Conservation (phyloP, 2,888 invertebrate genomes). For the Drosophila birchii region DNA sequence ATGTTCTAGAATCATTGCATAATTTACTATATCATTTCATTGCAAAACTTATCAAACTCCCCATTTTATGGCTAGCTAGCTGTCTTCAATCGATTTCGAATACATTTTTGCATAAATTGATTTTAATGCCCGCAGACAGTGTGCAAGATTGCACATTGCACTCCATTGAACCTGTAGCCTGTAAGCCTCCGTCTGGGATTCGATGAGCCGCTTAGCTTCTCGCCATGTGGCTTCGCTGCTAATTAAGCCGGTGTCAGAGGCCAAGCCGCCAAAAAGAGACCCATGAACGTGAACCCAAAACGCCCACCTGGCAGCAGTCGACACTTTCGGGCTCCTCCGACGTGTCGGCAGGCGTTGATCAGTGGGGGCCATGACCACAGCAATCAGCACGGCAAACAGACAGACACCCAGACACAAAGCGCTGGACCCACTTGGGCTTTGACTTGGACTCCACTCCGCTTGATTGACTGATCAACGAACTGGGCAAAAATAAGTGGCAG, state of each 20-base stretch:
- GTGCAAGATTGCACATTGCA: conserved; percentile 25
- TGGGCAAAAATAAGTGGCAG: conserved; percentile 27
- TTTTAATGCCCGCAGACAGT: conserved; percentile 37
- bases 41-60: conserved; percentile 1
- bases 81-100: conserved; percentile 30
- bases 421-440: conserved; percentile 24
- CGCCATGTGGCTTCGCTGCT: conserved; percentile 21
- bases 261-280: conserved; percentile 43
- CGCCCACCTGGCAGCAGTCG: conserved; percentile 54
- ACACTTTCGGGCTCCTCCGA: conserved; percentile 23
- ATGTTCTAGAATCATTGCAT: too few species aligned
- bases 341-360: conserved; percentile 47
- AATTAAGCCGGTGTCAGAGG: conserved; percentile 53
- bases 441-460: conserved; percentile 22
- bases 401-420: conserved; percentile 26
- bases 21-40: too few species aligned
- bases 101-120: conserved; percentile 43
- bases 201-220: conserved; percentile 16
- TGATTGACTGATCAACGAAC: conserved; percentile 75
- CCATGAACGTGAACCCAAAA: conserved; percentile 14
- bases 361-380: conserved; percentile 52
- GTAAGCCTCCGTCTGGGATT: conserved; percentile 6
- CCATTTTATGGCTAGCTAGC: conserved; percentile 15
- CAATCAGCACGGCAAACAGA: conserved; percentile 50
- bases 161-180: conserved; percentile 14